Evolutionary conservation across 2,797 vertebrate genomes (phyloP).

Genomic region (Lateolabrax maculatus): DNA sequence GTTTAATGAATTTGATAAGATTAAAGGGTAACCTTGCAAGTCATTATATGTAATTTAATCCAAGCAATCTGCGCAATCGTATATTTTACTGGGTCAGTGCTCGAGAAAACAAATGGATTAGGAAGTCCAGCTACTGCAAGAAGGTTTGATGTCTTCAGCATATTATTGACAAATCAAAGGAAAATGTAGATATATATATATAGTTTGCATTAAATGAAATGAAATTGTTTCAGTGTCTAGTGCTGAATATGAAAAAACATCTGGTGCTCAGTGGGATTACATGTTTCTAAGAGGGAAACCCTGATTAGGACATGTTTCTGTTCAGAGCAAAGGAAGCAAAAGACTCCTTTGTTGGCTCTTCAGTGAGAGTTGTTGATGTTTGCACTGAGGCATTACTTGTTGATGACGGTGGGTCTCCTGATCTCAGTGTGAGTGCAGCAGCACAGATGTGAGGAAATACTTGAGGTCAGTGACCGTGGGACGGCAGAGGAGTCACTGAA

Average conservation of each 20-base stretch:
- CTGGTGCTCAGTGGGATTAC: conserved; percentile 28
- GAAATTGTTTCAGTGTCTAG: neutral
- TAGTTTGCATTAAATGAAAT: neutral
- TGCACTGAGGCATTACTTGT: conserved; percentile 62
- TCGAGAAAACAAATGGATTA: conserved; percentile 30
- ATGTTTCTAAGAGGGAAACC: conserved; percentile 23
- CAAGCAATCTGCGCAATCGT: conserved; percentile 7
- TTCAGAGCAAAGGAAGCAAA: conserved; percentile 47
- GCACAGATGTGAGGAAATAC: conserved; percentile 81
- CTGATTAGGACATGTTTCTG: conserved; percentile 45
- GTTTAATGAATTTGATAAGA: conserved; percentile 50
- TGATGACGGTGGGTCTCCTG: conserved; percentile 78
- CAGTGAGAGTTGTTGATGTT: conserved; percentile 70
- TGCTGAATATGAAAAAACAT: neutral
- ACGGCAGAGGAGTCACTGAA: conserved; percentile 56
- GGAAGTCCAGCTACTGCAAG: conserved; percentile 11
- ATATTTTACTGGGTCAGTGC: conserved; percentile 24
- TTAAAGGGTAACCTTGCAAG: conserved; percentile 36
- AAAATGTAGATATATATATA: neutral
- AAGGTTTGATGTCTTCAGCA: neutral
- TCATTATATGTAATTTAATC: conserved; percentile 20
- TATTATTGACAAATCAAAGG: neutral
- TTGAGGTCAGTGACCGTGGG: conserved; percentile 75
- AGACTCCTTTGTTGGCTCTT: conserved; percentile 58
- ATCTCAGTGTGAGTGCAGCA: conserved; percentile 73